phyloP scores from a whole-genome alignment of 2,797 vertebrate genomes.

The Lagodon rhomboides region DNA sequence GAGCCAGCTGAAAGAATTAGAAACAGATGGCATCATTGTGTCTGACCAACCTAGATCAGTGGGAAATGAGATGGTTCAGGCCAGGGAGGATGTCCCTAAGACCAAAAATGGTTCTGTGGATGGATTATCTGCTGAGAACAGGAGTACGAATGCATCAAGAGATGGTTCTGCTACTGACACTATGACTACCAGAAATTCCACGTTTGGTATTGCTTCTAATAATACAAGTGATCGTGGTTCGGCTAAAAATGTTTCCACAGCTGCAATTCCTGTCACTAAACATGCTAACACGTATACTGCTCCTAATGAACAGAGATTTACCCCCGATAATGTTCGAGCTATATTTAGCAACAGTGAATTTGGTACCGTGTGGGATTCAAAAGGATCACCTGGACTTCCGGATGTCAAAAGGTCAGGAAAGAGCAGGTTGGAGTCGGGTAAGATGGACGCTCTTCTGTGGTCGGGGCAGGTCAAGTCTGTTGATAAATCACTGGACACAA shows the following conservation, averaged over 20 bases:
- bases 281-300: background rate
- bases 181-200: background rate
- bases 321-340: background rate
- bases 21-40: background rate
- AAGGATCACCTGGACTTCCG: background rate
- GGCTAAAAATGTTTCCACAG: constrained; percentile 8
- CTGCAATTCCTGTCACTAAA: background rate
- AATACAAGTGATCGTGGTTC: background rate
- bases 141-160: background rate
- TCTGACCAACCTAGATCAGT: constrained; percentile 10
- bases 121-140: background rate
- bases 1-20: background rate
- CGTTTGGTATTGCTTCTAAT: background rate
- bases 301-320: background rate
- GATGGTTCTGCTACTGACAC: background rate
- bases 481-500: background rate
- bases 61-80: background rate
- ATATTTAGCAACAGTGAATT: background rate
- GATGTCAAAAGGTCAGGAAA: background rate
- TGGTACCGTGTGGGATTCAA: constrained; percentile 1
- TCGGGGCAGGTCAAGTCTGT: background rate
- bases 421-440: background rate
- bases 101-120: background rate
- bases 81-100: background rate
- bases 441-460: background rate